phyloP scores from a whole-genome alignment of 1,140 invertebrate species.

The Venustaconcha ellipsiformis region DNA sequence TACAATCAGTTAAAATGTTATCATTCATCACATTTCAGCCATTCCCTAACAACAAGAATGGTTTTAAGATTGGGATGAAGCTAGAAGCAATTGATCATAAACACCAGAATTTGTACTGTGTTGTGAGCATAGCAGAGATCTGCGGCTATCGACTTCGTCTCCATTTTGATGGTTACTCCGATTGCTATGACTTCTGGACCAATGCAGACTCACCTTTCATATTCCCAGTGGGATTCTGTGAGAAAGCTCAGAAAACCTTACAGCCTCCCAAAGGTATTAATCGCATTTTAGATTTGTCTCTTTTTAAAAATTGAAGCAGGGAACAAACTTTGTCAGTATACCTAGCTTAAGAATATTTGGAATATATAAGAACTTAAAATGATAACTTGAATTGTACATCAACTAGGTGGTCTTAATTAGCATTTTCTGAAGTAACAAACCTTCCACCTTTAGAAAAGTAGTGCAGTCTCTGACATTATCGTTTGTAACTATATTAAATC shows the following conservation, averaged over 20 bases:
- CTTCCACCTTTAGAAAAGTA: too few relatives aligned
- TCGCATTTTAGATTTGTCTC: neutral
- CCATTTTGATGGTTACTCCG: slow-evolving; percentile 93
- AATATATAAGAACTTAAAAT: too few relatives aligned
- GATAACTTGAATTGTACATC: too few relatives aligned
- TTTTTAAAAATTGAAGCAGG: neutral
- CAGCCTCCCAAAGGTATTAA: slow-evolving; percentile 77
- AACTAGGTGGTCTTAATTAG: too few relatives aligned
- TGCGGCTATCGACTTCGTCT: slow-evolving; percentile 81
- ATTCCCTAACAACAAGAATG: slow-evolving; percentile 70
- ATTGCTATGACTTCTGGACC: slow-evolving; percentile 93
- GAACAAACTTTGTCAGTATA: neutral
- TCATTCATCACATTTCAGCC: slow-evolving; percentile 43
- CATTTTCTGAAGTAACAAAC: too few relatives aligned
- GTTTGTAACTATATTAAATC: too few relatives aligned
- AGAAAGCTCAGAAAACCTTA: slow-evolving; percentile 69
- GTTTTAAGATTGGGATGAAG: slow-evolving; percentile 93
- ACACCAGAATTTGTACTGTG: slow-evolving; percentile 90
- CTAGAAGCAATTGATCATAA: slow-evolving; percentile 94
- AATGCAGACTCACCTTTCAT: slow-evolving; percentile 92
- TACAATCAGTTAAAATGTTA: too few relatives aligned
- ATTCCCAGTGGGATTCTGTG: slow-evolving; percentile 94
- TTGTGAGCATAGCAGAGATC: slow-evolving; percentile 86
- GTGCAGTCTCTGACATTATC: too few relatives aligned
- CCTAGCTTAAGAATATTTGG: too few relatives aligned